A percentile compares a stretch with the other conserved stretches of the same genome.
These are phyloP conservation scores for Osmerus mordax DNA, from an alignment of 2,113 vertebrate genomes.

Conservation along the genomic window DNA sequence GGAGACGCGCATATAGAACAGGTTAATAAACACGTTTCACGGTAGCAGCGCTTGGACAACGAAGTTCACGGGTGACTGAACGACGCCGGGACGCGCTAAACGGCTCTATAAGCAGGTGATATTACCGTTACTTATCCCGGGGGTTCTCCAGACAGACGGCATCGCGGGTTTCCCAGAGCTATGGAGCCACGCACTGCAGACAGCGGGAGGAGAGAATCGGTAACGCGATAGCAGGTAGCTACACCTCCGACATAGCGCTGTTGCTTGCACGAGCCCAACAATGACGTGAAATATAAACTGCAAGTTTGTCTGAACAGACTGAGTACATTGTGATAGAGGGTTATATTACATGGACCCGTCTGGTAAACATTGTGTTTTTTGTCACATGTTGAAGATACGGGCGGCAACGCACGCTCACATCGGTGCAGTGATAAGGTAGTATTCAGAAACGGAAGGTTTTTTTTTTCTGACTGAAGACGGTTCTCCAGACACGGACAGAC, in stretches of 20 bases:
- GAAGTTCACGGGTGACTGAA: conserved; percentile 23
- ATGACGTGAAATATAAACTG: neutral
- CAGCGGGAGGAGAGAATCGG: conserved; percentile 59
- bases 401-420: too few relatives aligned
- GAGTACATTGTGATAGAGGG: neutral
- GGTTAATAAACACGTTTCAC: conserved; percentile 32
- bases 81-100: conserved; percentile 17
- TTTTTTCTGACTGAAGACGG: too few relatives aligned
- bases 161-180: conserved; percentile 53
- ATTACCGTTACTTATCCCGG: conserved; percentile 5
- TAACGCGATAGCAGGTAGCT: conserved; percentile 1
- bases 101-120: too few relatives aligned
- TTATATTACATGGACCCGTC: too few relatives aligned
- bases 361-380: too few relatives aligned
- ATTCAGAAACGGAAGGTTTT: neutral
- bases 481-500: too few relatives aligned
- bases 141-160: conserved; percentile 34
- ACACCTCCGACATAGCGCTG: too few relatives aligned
- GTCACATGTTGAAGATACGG: too few relatives aligned
- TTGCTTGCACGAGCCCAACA: too few relatives aligned
- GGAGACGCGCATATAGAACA: conserved; percentile 46
- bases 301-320: neutral
- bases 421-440: neutral
- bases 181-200: conserved; percentile 67
- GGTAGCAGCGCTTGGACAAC: conserved; percentile 42